phyloP scores from a whole-genome alignment of 2,113 vertebrate species.

The Danionella cerebrum region DNA sequence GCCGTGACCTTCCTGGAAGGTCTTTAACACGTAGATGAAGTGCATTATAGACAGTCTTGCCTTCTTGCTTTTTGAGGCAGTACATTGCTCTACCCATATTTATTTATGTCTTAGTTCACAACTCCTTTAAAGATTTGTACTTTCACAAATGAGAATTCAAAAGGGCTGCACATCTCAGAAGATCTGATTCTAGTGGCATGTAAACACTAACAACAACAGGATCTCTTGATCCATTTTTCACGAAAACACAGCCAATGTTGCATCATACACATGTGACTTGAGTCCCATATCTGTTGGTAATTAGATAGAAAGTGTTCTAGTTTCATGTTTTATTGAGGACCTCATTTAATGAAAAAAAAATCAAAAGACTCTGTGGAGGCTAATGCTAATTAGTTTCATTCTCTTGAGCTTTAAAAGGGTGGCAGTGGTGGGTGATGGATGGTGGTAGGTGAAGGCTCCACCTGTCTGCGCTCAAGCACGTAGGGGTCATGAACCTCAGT shows the following conservation, averaged over 20 bases:
- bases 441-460: not conserved
- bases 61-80: too few relatives aligned
- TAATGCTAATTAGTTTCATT: slow-evolving; percentile 69
- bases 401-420: slow-evolving; percentile 54
- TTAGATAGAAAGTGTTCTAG: slow-evolving; percentile 65
- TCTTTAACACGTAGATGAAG: too few relatives aligned
- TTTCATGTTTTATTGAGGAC: slow-evolving; percentile 73
- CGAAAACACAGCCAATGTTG: slow-evolving; percentile 25
- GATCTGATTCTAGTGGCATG: too few relatives aligned
- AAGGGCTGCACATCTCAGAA: too few relatives aligned
- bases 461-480: not conserved
- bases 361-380: slow-evolving; percentile 73
- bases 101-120: too few relatives aligned
- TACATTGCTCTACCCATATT: too few relatives aligned
- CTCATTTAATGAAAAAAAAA: slow-evolving; percentile 69
- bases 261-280: slow-evolving; percentile 52
- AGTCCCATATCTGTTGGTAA: slow-evolving; percentile 58
- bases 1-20: too few relatives aligned
- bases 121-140: too few relatives aligned
- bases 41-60: too few relatives aligned
- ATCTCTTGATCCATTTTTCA: not conserved
- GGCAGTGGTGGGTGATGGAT: slow-evolving; percentile 28
- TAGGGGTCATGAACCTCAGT: not conserved
- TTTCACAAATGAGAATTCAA: too few relatives aligned
- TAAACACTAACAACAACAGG: too few relatives aligned